Percentiles rank a stretch among this genome's conserved stretches.
Evolutionary conservation across 2,888 invertebrate genomes (phyloP).

Genomic region (Monopis laevigella): DNA sequence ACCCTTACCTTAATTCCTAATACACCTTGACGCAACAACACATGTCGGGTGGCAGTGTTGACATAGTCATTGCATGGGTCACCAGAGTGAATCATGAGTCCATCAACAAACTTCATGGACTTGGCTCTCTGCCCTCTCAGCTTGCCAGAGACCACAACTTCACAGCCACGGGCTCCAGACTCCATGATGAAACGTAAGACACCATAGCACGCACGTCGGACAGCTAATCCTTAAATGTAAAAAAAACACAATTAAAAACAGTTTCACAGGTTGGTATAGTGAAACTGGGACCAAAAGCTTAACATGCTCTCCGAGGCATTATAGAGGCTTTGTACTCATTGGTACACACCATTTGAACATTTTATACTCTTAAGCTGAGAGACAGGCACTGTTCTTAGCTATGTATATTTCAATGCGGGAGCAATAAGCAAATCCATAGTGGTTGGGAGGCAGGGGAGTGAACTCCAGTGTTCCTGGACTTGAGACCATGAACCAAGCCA

Average conservation of each 20-base stretch:
- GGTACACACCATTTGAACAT: neutral
- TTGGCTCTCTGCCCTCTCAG: conserved; percentile 99
- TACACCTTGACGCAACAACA: conserved; percentile 91
- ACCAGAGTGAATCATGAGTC: conserved; percentile 99
- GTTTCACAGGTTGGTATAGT: too few species aligned
- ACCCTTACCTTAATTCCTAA: conserved; percentile 79
- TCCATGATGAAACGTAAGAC: conserved; percentile 99
- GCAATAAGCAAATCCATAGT: too few species aligned
- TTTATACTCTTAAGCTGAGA: too few species aligned
- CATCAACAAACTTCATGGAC: conserved; percentile 99
- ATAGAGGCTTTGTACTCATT: neutral
- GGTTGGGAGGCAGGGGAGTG: too few species aligned
- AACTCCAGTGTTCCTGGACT: too few species aligned
- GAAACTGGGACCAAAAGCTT: too few species aligned
- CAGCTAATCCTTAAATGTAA: conserved; percentile 69
- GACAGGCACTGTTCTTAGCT: too few species aligned
- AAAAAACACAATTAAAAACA: conserved; percentile 3
- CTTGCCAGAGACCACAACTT: conserved; percentile 99
- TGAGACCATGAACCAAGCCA: too few species aligned
- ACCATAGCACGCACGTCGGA: conserved; percentile 96
- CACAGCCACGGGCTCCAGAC: conserved; percentile 95
- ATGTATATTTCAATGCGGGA: too few species aligned
- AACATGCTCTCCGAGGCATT: too few species aligned
- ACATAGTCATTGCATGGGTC: conserved; percentile 99
- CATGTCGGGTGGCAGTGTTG: conserved; percentile 97